Conservation (phyloP, 2,888 invertebrate genomes). For the Xestobium rufovillosum region DNA sequence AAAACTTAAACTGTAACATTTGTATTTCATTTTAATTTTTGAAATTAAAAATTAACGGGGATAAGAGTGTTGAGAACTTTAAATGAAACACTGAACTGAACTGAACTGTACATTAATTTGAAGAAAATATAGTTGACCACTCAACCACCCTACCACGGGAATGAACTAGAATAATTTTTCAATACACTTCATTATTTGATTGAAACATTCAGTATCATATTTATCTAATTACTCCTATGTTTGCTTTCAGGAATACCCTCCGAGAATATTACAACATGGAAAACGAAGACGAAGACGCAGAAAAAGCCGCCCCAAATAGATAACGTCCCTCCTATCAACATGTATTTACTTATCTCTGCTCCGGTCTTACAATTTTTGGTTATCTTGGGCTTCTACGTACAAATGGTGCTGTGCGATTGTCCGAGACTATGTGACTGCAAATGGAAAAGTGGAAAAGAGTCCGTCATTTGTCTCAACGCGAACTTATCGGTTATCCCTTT, state of each 20-base stretch:
- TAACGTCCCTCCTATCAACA: too few species aligned
- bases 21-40: too few species aligned
- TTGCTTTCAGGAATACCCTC: conserved; percentile 22
- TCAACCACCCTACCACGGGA: too few species aligned
- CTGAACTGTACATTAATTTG: too few species aligned
- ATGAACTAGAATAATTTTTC: too few species aligned
- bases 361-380: conserved; percentile 25
- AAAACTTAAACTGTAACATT: too few species aligned
- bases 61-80: too few species aligned
- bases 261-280: conserved; percentile 26
- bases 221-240: conserved; percentile 3
- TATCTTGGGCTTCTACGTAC: conserved; percentile 39
- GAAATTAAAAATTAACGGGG: too few species aligned
- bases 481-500: conserved; percentile 67
- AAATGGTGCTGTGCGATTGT: conserved; percentile 53
- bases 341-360: conserved; percentile 6
- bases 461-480: conserved; percentile 70
- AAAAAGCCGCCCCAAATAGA: conserved; percentile 19
- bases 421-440: conserved; percentile 77
- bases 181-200: too few species aligned
- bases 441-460: conserved; percentile 83
- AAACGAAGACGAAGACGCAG: conserved; percentile 34
- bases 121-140: too few species aligned
- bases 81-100: too few species aligned
- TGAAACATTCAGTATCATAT: too few species aligned